These are phyloP conservation scores for Heteropelma amictum DNA, from an alignment of 2,888 invertebrate species.

Conservation along the genomic window DNA sequence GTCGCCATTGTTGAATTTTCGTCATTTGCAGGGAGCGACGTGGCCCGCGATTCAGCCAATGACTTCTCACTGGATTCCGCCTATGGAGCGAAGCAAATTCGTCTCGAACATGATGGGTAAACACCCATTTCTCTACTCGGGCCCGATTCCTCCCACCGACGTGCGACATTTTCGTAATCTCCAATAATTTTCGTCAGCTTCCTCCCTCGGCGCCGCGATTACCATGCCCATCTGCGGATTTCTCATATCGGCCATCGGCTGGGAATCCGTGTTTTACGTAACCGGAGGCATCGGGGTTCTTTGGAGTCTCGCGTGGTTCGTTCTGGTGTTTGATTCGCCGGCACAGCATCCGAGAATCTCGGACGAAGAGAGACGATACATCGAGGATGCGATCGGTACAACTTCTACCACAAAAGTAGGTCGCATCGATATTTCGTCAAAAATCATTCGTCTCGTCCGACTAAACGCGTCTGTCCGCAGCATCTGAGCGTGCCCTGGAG, in stretches of 20 bases:
- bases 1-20: too few species aligned
- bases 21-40: constrained; percentile 84
- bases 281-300: constrained; percentile 86
- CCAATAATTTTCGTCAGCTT: constrained; percentile 80
- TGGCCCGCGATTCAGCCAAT: constrained; percentile 97
- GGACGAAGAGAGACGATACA: constrained; percentile 84
- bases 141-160: too few species aligned
- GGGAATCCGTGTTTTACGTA: constrained; percentile 94
- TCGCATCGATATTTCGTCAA: too few species aligned
- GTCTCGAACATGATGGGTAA: constrained; percentile 95
- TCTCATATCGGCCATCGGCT: constrained; percentile 88
- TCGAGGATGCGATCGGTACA: constrained; percentile 86
- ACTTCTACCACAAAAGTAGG: constrained; percentile 79
- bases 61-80: constrained; percentile 96
- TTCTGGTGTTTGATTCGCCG: constrained; percentile 89
- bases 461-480: too few species aligned
- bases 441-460: too few species aligned
- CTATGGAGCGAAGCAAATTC: constrained; percentile 94
- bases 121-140: neutral
- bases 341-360: constrained; percentile 90
- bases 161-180: neutral
- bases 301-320: constrained; percentile 92
- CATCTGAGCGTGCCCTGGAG: constrained; percentile 86
- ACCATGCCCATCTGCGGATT: constrained; percentile 93
- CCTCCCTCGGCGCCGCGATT: constrained; percentile 93